phyloP scores from a whole-genome alignment of 2,113 vertebrate genomes.

The Dipodomys spectabilis region DNA sequence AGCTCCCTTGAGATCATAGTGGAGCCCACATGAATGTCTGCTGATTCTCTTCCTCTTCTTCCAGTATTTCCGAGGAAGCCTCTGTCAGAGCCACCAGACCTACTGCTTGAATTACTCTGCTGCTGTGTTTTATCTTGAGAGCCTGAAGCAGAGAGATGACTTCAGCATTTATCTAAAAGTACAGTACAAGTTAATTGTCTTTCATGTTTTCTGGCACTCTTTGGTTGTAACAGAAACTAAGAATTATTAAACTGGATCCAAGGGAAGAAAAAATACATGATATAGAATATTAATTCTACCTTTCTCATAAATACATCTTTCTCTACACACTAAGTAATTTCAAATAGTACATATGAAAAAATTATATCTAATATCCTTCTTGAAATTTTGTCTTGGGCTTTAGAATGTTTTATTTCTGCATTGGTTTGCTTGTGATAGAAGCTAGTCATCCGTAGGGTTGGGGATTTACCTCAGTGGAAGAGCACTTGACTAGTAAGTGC shows the following conservation, averaged over 20 bases:
- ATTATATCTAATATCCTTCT: neutral
- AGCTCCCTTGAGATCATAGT: neutral
- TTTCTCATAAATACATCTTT: neutral
- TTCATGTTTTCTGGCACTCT: neutral
- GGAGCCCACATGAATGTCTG: neutral
- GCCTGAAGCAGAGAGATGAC: constrained; percentile 92
- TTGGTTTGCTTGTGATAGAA: neutral
- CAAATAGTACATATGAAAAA: neutral
- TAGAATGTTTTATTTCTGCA: neutral
- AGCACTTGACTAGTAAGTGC: too few species aligned
- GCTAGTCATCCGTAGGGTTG: neutral
- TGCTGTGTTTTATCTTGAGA: constrained; percentile 92
- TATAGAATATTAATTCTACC: neutral
- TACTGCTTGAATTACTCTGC: constrained; percentile 95
- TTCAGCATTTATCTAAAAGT: constrained; percentile 94
- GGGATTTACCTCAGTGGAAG: too few species aligned
- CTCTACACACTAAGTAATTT: neutral
- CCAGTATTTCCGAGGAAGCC: constrained; percentile 89
- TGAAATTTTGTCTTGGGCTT: neutral
- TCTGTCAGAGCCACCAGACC: constrained; percentile 93
- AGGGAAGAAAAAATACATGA: neutral
- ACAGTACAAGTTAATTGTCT: constrained; percentile 71
- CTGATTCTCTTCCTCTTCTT: neutral
- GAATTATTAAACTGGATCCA: constrained; percentile 1
- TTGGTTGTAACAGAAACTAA: neutral